Evolutionary conservation across 2,113 vertebrate species (phyloP), one percentile per base, ranked within the genome.

Genomic region (Setophaga kirtlandii): DNA sequence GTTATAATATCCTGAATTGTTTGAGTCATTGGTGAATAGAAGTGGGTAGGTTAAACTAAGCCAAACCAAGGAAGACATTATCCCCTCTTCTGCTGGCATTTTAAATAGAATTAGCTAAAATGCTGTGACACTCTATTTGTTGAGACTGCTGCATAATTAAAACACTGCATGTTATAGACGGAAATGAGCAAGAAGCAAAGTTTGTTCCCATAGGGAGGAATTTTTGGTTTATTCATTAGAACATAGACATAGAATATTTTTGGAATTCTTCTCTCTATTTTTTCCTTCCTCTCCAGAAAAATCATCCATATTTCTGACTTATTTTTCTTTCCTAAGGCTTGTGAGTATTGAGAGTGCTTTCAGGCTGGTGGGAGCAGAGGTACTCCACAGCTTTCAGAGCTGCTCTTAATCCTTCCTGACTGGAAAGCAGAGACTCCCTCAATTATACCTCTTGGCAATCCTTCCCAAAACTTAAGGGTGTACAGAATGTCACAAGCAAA

Each of bases 61-160:
- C 42, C 65, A 87, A 87, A 80, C 37, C 33, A 67, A 75, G 84
- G 52, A 69, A 91, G 74, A 65, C 23, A 42, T 91, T 68, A 64
- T 78, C 44, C 44, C 20, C 35, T 88, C 71, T 85, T 84, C 67
- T 81, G 24, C 50, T 90, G 74, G 60, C 62, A 70, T 89, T 93
- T 92, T 65, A 41, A 77, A 80, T 50, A 84, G 76, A 89, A 70
- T 77, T 90, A 89, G 56, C 70, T 92, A 65, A 85, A 85, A 92
- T 71, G 83, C 79, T 87, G 67, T 84, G 89, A 75, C 58, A 67
- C n/a, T 49, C 37, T 93, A 80, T 93, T 95, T 96, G 74, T 83
- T 82, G 87, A 78, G 84, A 71, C 63, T 83, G 88, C 85, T 95
- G 79, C 82, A 62, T 96, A 95, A 94, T 96, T 94, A 89, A 91